A percentile compares a stretch with the other conserved stretches of the same genome.
Evolutionary conservation across 2,797 vertebrate species (phyloP).

Genomic region (Hippoglossus hippoglossus): DNA sequence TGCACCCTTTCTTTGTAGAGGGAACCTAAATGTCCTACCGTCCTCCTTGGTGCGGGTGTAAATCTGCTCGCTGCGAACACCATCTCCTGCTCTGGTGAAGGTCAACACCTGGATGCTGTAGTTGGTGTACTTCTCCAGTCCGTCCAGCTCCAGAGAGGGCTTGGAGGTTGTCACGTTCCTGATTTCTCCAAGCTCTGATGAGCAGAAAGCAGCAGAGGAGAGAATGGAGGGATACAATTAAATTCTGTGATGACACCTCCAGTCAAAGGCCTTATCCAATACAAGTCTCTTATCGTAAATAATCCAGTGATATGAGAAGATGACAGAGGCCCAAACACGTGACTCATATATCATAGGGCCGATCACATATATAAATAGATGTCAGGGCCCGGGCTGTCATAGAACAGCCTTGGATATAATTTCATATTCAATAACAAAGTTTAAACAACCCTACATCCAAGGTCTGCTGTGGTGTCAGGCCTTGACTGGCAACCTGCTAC

Average conservation of each 20-base stretch:
- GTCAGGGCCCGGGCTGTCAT: constrained; percentile 12
- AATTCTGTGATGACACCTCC: not conserved
- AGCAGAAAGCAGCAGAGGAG: not conserved
- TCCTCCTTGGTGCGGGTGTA: constrained; percentile 98
- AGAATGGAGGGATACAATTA: not conserved
- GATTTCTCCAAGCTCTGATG: constrained; percentile 94
- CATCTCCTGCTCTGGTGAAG: constrained; percentile 95
- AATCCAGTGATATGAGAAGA: constrained; percentile 11
- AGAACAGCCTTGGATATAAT: constrained; percentile 36
- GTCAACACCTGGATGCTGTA: constrained; percentile 98
- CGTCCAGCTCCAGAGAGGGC: constrained; percentile 93
- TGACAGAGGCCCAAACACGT: constrained; percentile 3
- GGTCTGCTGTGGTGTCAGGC: constrained; percentile 22
- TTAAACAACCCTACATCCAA: constrained; percentile 31
- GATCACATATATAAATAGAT: constrained; percentile 21
- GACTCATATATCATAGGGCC: constrained; percentile 23
- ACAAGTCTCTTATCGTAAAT: constrained; percentile 5
- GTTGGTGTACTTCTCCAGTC: constrained; percentile 97
- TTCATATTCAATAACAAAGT: constrained; percentile 43
- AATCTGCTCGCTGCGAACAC: constrained; percentile 95
- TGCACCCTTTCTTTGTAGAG: not conserved
- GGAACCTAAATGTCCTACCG: constrained; percentile 77
- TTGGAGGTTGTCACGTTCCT: constrained; percentile 94
- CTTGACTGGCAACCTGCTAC: constrained; percentile 37
- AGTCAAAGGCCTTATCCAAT: not conserved